phyloP scores from a whole-genome alignment of 2,888 invertebrate species.

The Ischnura elegans region DNA sequence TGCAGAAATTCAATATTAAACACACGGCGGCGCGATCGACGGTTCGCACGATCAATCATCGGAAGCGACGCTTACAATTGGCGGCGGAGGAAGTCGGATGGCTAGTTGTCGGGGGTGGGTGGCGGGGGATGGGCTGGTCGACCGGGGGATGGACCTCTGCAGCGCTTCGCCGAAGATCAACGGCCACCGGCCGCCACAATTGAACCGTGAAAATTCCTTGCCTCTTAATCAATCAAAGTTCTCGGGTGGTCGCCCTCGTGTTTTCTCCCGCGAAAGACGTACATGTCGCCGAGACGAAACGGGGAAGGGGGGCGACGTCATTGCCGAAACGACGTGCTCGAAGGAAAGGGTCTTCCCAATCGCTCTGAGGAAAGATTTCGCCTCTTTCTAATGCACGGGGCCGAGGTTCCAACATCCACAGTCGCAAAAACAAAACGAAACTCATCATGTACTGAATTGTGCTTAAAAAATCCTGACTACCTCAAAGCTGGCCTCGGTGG shows the following conservation, averaged over 20 bases:
- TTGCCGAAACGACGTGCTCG: not conserved
- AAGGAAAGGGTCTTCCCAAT: not conserved
- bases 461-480: no score
- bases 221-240: slow-evolving; percentile 25
- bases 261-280: slow-evolving; percentile 10
- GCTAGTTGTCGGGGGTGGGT: not conserved
- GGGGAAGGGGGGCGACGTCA: not conserved
- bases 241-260: not conserved
- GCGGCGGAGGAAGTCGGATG: slow-evolving; percentile 19
- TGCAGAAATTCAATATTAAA: not conserved
- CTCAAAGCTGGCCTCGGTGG: no score
- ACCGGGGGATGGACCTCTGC: not conserved
- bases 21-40: slow-evolving; percentile 47
- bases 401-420: not conserved
- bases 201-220: slow-evolving; percentile 29
- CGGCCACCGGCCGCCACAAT: not conserved
- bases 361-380: not conserved
- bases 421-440: no score
- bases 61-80: slow-evolving; percentile 46
- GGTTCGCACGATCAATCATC: slow-evolving; percentile 55
- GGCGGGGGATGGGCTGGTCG: no score
- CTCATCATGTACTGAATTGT: no score
- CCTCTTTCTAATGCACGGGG: not conserved
- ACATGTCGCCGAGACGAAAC: not conserved
- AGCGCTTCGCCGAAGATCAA: slow-evolving; percentile 4